Evolutionary conservation across 2,113 vertebrate genomes (phyloP).

Genomic region (Esox niger): DNA sequence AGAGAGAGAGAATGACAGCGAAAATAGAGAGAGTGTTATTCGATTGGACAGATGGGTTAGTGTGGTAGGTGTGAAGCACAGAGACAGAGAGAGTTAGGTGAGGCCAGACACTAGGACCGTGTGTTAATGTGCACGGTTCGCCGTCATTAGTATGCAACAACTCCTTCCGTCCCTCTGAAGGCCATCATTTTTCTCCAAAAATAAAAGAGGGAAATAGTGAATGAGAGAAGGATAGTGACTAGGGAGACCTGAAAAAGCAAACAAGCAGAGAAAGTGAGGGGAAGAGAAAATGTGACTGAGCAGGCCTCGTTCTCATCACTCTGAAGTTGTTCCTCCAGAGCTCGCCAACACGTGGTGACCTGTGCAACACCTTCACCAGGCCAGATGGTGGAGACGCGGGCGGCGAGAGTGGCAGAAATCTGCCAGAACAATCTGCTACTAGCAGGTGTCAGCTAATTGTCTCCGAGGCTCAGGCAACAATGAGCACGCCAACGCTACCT

Average conservation of each 20-base stretch:
- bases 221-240: no score
- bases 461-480: conserved; percentile 77
- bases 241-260: no score
- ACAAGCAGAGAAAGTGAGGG: no score
- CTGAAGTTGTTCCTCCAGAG: conserved; percentile 41
- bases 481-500: conserved; percentile 77
- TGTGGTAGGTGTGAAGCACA: conserved; percentile 49
- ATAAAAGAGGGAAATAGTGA: neutral
- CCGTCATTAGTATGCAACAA: conserved; percentile 15
- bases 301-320: neutral
- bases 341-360: conserved; percentile 74
- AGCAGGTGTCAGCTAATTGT: conserved; percentile 94
- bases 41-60: conserved; percentile 36
- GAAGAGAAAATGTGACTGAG: conserved; percentile 6
- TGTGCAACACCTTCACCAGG: conserved; percentile 84
- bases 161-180: neutral
- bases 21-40: conserved; percentile 15
- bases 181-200: conserved; percentile 1
- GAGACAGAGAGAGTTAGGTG: conserved; percentile 33
- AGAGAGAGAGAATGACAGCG: no score
- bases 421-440: conserved; percentile 90
- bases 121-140: neutral
- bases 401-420: conserved; percentile 80
- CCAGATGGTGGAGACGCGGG: conserved; percentile 86
- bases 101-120: conserved; percentile 15